Evolutionary conservation across 2,888 invertebrate species (phyloP), one percentile per base, ranked within the genome.

Genomic region (Cheilosia impressa): DNA sequence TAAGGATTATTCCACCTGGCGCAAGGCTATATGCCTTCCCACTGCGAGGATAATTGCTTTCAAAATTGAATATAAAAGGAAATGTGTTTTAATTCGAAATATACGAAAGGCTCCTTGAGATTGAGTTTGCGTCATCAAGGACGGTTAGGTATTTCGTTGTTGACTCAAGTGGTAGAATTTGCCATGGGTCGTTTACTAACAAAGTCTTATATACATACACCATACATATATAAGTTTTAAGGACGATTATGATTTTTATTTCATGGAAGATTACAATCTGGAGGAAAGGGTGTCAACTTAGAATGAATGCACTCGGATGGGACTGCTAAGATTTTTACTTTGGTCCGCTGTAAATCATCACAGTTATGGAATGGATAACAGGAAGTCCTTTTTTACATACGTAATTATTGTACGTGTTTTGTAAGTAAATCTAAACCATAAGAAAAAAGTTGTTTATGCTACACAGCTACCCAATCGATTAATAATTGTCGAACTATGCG

Each of bases 171-270:
- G 57, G 47, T 1, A 45, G 0, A 19, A 58, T 58, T 57, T 58
- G n/a, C 38, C 13, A 38, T 34, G 69, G 57, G 43, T 69, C 57
- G 57, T 57, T 69, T 34, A 31, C 57, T 69, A 69, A 69, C 38
- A 38, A 69, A 47, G 43, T 17, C 10, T 34, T 19, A 43, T 47
- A 31, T 27, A 34, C 1, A 34, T 34, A 55, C 15, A 43, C 19
- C 1, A 1, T 19, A 31, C 2, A 38, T 13, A 13, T 38, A 55
- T 10, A 45, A 68, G 19, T 43, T 15, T 31, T 38, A n/a, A 47
- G 68, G 31, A 55, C 55, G 31, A n/a, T n/a, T 10, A 38, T 57
- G 69, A 22, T 22, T 24, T 57, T 4, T 43, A 24, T 47, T 45
- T 38, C 17, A 58, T 63, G 19, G 19, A 19, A 63, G 43, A 43